Evolutionary conservation across 2,113 vertebrate species (phyloP).

Genomic region (Mesembrinibis cayennensis): DNA sequence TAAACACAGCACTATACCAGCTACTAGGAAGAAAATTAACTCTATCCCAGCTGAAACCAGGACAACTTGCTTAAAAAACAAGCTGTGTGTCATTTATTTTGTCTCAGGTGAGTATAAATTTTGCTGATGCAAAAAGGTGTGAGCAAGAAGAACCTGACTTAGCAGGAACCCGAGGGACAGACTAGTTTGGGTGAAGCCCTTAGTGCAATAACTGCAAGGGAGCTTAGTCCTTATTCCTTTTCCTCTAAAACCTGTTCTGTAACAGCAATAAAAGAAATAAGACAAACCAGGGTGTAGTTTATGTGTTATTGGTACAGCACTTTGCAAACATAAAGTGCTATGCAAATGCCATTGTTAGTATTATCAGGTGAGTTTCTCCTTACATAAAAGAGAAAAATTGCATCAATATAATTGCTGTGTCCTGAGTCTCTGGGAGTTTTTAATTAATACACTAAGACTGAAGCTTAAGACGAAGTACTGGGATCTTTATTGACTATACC

Average conservation of each 20-base stretch:
- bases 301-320: not conserved
- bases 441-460: not conserved
- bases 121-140: not conserved
- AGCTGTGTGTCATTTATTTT: not conserved
- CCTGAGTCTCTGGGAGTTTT: not conserved
- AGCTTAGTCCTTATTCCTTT: not conserved
- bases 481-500: not conserved
- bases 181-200: not conserved
- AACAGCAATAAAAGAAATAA: constrained; percentile 26
- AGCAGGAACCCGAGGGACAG: not conserved
- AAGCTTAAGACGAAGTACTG: not conserved
- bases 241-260: not conserved
- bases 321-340: not conserved
- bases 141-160: not conserved
- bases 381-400: constrained; percentile 35
- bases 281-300: not conserved
- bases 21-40: no score
- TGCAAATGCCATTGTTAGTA: not conserved
- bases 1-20: no score
- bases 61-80: not conserved
- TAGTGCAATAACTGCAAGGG: not conserved
- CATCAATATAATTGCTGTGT: not conserved
- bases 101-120: not conserved
- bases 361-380: constrained; percentile 31
- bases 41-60: no score